Base-by-base conservation (phyloP, 2,113 vertebrate species). In the Takifugu bimaculatus region DNA sequence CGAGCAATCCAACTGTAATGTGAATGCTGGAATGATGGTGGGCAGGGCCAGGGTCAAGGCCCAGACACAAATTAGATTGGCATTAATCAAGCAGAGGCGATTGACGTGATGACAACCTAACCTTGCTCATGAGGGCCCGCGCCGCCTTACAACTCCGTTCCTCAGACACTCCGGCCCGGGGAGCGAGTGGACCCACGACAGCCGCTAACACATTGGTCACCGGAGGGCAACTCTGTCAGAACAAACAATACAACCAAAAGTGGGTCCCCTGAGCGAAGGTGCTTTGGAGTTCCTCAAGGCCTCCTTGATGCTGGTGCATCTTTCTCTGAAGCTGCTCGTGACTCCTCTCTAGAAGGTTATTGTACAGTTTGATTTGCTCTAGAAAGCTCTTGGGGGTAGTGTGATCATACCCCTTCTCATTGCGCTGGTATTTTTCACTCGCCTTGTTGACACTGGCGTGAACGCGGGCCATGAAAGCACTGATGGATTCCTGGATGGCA, bases 321-420 rank as follows among this genome's bases (percentile, higher is more conserved):
- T 83, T 91, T 69, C 77, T 58, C 1, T 68, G 77, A 3, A 93
- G 84, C 26, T 90, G 86, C 60, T 85, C 57, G 14, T 50, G 82
- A 61, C 92, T 94, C 70, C 85, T 93, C 67, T 84, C 77, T 78
- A 94, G 78, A 51, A 95, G 80, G 69, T 85, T 91, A 60, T 90
- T 85, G 77, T 89, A 93, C 72, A 95, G 74, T 0, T 72, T 91
- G 63, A 94, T 92, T 88, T 95, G 90, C 75, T 94, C 89, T 61
- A 93, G 85, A 75, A 97, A 94, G 83, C 89, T 93, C 78, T 92
- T 93, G 15, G 85, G 90, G 80, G 91, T 92, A 60, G 89, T 93
- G 61, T 91, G 93, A 89, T 91, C 93, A 79, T 91, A 82, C 67
- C 75, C 75, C 79, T 83, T 92, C 75, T 94, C 91, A 66, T 93